phyloP scores from a whole-genome alignment of 2,113 vertebrate genomes.

The Ailuropoda melanoleuca region DNA sequence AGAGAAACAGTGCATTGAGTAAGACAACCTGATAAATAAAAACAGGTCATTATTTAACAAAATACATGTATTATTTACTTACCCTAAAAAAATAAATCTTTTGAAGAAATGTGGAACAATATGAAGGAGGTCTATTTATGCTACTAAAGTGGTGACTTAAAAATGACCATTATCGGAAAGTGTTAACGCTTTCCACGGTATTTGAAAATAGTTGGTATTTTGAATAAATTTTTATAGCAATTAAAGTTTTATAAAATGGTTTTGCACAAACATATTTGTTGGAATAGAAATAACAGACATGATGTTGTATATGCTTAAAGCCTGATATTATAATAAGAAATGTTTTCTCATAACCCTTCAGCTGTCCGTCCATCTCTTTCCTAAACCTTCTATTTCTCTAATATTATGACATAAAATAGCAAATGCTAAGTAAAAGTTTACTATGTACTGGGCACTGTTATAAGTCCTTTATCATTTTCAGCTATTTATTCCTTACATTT shows the following conservation, averaged over 20 bases:
- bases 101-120: not conserved
- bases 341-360: not conserved
- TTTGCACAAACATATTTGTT: not conserved
- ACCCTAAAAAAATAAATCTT: conserved; percentile 10
- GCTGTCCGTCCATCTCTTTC: not conserved
- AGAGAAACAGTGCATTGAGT: not conserved
- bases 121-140: not conserved
- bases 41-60: conserved; percentile 44
- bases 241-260: conserved; percentile 11
- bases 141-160: not conserved
- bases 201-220: conserved; percentile 18
- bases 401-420: not conserved
- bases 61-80: conserved; percentile 25
- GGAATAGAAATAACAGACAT: not conserved
- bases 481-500: not conserved
- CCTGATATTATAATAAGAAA: not conserved
- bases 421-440: not conserved
- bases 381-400: not conserved
- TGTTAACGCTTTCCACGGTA: conserved; percentile 6
- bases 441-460: not conserved
- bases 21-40: conserved; percentile 35
- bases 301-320: not conserved
- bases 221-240: not conserved
- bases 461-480: not conserved
- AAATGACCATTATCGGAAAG: not conserved